Conservation (phyloP, 1,140 invertebrate genomes). For the Diachasma alloeum region DNA sequence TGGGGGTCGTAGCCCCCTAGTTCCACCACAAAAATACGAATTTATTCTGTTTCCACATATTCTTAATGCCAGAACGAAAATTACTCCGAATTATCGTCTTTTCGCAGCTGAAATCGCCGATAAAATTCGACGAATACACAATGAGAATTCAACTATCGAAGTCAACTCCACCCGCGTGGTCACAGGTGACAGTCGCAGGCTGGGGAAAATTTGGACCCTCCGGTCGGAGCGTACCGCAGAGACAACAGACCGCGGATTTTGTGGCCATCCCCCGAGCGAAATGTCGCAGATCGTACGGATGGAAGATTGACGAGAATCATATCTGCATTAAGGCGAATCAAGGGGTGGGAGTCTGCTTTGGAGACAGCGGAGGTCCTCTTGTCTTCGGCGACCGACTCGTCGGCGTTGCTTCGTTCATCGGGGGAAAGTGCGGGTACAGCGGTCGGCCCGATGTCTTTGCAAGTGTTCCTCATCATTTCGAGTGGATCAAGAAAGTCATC, state of each 20-base stretch:
- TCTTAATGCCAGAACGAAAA: too few relatives aligned
- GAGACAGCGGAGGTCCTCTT: constrained; percentile 67
- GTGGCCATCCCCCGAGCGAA: not conserved
- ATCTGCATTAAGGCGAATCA: not conserved
- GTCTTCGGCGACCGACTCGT: not conserved
- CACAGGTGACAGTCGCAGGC: not conserved
- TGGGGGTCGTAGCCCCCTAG: too few relatives aligned
- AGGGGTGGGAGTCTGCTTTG: constrained; percentile 30
- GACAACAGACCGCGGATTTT: not conserved
- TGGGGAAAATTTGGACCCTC: not conserved
- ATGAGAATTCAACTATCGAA: not conserved
- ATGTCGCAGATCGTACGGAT: not conserved
- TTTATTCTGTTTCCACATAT: too few relatives aligned
- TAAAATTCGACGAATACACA: not conserved
- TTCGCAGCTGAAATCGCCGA: not conserved
- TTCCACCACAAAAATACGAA: too few relatives aligned
- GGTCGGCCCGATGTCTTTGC: not conserved
- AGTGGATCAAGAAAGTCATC: not conserved
- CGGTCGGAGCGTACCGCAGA: not conserved
- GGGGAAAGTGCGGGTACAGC: not conserved
- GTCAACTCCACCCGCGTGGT: not conserved
- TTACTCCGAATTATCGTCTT: not conserved
- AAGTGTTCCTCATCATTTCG: not conserved
- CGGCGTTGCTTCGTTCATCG: not conserved
- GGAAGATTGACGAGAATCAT: not conserved